These are phyloP conservation scores for Eupithecia insigniata DNA, from an alignment of 2,888 invertebrate genomes.

Conservation along the genomic window DNA sequence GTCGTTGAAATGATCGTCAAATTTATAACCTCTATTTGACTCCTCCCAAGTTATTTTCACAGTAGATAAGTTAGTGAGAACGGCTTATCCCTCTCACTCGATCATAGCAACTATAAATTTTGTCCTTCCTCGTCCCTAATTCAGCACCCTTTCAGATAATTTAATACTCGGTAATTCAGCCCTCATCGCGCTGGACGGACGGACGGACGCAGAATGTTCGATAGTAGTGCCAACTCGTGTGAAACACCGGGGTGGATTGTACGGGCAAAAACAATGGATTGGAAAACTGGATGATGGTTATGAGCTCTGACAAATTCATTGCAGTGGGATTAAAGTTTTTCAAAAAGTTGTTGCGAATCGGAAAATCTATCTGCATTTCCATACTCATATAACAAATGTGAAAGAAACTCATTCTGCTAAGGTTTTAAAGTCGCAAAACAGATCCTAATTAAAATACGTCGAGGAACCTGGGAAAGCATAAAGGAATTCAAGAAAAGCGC, in stretches of 20 bases:
- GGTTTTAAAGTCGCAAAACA: neutral
- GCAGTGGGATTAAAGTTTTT: neutral
- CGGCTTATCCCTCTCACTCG: slow-evolving; percentile 9
- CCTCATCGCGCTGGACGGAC: slow-evolving; percentile 49
- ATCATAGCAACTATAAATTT: slow-evolving; percentile 31
- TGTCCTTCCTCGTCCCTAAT: slow-evolving; percentile 55
- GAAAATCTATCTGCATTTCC: neutral
- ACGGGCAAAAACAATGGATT: slow-evolving; percentile 26
- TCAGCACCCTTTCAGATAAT: slow-evolving; percentile 66
- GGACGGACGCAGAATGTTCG: neutral
- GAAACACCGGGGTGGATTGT: slow-evolving; percentile 21
- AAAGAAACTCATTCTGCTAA: neutral
- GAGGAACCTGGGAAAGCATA: neutral
- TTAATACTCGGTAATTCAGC: slow-evolving; percentile 66
- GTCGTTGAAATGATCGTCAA: neutral
- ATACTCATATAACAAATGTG: neutral
- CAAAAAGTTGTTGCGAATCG: neutral
- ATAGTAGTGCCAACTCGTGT: slow-evolving; percentile 13
- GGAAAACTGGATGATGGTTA: slow-evolving; percentile 23
- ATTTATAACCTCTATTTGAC: neutral
- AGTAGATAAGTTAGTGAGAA: neutral
- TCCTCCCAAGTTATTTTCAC: neutral
- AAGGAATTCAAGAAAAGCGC: neutral
- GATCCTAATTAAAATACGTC: neutral
- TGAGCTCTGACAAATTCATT: neutral